phyloP scores from a whole-genome alignment of 2,888 invertebrate species.

The Pyrrhosoma nymphula region DNA sequence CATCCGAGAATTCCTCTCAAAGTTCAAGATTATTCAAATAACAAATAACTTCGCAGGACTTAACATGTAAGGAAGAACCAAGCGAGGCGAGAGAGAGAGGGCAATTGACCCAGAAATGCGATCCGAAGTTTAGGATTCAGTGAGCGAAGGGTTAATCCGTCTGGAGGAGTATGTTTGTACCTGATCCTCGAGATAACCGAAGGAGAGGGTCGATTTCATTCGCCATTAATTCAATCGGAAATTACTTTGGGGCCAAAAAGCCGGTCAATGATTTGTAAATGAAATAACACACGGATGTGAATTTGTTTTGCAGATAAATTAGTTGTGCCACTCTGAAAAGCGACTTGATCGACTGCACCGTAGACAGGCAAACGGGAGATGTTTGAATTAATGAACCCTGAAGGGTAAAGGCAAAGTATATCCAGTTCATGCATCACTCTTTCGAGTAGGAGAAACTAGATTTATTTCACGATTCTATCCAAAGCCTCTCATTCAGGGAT shows the following conservation, averaged over 20 bases:
- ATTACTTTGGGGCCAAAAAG: not conserved
- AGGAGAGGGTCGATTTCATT: not conserved
- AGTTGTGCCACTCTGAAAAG: not conserved
- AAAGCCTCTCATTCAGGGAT: no score
- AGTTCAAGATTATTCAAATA: not conserved
- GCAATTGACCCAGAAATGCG: slow-evolving; percentile 20
- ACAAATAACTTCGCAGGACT: not conserved
- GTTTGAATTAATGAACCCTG: no score
- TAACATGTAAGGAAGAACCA: not conserved
- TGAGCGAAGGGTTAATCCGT: not conserved
- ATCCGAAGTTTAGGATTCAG: slow-evolving; percentile 5
- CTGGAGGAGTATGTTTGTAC: not conserved
- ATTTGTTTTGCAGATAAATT: not conserved
- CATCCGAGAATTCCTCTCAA: not conserved
- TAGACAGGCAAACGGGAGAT: no score
- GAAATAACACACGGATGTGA: not conserved
- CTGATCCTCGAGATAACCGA: not conserved
- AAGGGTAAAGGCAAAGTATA: no score
- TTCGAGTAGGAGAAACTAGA: no score
- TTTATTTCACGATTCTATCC: no score
- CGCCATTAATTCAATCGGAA: slow-evolving; percentile 7
- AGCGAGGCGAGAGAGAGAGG: not conserved
- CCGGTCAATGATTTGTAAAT: not conserved
- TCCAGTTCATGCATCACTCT: no score
- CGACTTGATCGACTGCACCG: not conserved